Conservation (phyloP, 2,888 invertebrate species). For the Bunonema sp. region DNA sequence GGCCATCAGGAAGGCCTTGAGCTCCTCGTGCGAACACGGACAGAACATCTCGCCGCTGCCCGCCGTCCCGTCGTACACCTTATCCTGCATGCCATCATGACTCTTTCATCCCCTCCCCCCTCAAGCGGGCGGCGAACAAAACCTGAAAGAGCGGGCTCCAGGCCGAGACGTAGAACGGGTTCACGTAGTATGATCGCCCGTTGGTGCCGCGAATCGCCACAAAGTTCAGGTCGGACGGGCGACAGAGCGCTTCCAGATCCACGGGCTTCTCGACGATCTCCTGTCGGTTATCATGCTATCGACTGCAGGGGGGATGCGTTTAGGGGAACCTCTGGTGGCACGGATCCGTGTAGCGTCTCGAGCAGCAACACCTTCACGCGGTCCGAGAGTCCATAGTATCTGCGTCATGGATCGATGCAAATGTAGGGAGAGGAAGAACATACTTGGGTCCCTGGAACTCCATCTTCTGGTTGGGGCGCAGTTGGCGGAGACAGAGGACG, state of each 20-base stretch:
- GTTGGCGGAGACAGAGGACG: slow-evolving; percentile 36
- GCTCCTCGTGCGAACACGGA: slow-evolving; percentile 39
- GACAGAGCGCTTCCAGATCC: slow-evolving; percentile 34
- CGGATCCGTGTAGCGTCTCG: slow-evolving; percentile 39
- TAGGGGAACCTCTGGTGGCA: slow-evolving; percentile 29
- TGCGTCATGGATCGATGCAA: neutral
- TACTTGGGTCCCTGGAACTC: slow-evolving; percentile 32
- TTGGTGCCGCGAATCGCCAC: slow-evolving; percentile 38
- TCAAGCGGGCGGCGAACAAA: too few relatives aligned
- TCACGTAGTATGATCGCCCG: slow-evolving; percentile 38
- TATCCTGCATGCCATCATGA: too few relatives aligned
- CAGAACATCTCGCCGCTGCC: slow-evolving; percentile 36
- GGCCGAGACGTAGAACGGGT: slow-evolving; percentile 42
- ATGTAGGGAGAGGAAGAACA: too few relatives aligned
- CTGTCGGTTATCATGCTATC: slow-evolving; percentile 9
- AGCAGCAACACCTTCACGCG: slow-evolving; percentile 41
- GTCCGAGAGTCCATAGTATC: slow-evolving; percentile 40
- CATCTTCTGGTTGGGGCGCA: slow-evolving; percentile 34
- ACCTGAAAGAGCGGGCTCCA: slow-evolving; percentile 42
- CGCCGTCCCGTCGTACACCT: too few relatives aligned
- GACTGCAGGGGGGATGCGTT: too few relatives aligned
- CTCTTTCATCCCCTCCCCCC: too few relatives aligned
- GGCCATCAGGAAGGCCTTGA: slow-evolving; percentile 42
- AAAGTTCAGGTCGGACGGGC: slow-evolving; percentile 35
- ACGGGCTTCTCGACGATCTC: slow-evolving; percentile 40